These are phyloP conservation scores for Microplitis manilae DNA, from an alignment of 2,888 invertebrate genomes.

Conservation along the genomic window DNA sequence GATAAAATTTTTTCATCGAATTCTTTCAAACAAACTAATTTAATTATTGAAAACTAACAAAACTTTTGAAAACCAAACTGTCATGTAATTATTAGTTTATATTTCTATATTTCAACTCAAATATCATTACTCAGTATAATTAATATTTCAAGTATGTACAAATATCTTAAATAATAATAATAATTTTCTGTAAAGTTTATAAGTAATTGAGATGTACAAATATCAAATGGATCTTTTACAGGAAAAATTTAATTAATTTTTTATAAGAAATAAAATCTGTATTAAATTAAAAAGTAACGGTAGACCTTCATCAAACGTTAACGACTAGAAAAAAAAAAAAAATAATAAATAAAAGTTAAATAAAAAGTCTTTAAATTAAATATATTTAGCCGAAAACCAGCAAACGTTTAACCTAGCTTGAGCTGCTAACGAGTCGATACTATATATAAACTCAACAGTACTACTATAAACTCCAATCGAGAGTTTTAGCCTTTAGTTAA, in stretches of 20 bases:
- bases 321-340: neutral
- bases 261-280: neutral
- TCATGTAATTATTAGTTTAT: neutral
- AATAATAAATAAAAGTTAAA: neutral
- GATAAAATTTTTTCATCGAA: neutral
- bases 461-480: neutral
- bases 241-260: neutral
- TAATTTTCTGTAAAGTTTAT: neutral
- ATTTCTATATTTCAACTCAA: neutral
- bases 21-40: neutral
- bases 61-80: neutral
- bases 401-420: neutral
- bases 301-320: neutral
- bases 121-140: neutral
- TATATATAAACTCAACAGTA: neutral
- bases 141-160: neutral
- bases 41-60: neutral
- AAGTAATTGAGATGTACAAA: neutral
- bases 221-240: neutral
- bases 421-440: neutral
- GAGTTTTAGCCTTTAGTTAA: conserved; percentile 24
- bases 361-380: neutral
- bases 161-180: neutral
- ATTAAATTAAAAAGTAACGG: neutral
- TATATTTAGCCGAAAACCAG: neutral